Evolutionary conservation across 2,113 vertebrate species (phyloP).

Genomic region (Numenius arquata): DNA sequence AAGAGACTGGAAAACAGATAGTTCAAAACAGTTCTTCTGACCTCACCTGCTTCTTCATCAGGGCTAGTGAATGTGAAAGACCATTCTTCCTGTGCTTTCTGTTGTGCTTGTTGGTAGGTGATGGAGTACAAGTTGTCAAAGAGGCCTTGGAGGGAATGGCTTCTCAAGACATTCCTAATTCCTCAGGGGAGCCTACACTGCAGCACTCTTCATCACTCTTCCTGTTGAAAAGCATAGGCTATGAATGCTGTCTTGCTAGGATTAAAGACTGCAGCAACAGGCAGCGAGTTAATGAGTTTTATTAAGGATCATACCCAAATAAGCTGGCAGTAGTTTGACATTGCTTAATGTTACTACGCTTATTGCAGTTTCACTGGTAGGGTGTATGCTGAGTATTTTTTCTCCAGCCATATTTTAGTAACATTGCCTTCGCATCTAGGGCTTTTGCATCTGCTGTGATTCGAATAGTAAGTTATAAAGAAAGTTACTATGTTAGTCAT

Average conservation of each 20-base stretch:
- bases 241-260: not conserved
- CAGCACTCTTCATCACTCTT: not conserved
- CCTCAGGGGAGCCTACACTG: not conserved
- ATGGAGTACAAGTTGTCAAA: not conserved
- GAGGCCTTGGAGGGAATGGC: not conserved
- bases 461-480: not conserved
- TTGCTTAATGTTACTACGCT: not conserved
- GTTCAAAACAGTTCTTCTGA: not conserved
- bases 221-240: not conserved
- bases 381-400: not conserved
- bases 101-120: not conserved
- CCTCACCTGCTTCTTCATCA: not conserved
- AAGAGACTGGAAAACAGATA: not conserved
- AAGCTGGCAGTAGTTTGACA: not conserved
- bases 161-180: not conserved
- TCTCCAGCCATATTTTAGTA: not conserved
- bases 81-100: not conserved
- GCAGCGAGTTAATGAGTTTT: not conserved
- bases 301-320: not conserved
- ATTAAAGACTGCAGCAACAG: not conserved
- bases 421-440: not conserved
- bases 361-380: not conserved
- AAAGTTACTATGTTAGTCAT: not conserved
- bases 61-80: not conserved
- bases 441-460: not conserved